Conservation (phyloP, 2,113 vertebrate genomes). For the Semnornis frantzii region DNA sequence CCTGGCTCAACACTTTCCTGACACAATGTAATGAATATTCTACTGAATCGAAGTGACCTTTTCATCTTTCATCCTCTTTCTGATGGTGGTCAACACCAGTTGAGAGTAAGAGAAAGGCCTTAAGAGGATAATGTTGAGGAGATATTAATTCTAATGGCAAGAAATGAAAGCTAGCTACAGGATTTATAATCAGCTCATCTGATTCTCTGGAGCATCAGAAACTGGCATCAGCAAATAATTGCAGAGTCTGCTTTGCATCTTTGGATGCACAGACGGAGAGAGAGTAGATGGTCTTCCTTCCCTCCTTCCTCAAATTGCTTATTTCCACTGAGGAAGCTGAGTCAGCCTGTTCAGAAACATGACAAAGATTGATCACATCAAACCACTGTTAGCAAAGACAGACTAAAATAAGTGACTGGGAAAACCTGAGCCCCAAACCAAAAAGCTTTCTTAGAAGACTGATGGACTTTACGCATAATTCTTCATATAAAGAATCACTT, state of each 20-base stretch:
- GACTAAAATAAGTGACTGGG: not conserved
- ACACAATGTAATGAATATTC: not conserved
- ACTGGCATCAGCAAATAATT: not conserved
- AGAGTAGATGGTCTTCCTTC: not conserved
- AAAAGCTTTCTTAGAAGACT: not conserved
- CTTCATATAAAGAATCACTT: not conserved
- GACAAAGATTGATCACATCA: constrained; percentile 8
- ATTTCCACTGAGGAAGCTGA: not conserved
- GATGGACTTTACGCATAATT: not conserved
- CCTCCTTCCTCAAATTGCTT: not conserved
- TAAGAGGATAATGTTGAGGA: not conserved
- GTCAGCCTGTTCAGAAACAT: not conserved
- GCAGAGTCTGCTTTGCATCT: not conserved
- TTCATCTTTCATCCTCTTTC: not conserved
- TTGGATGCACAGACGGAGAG: not conserved
- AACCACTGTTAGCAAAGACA: not conserved
- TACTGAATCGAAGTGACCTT: not conserved
- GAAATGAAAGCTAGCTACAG: not conserved
- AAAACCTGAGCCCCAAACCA: not conserved
- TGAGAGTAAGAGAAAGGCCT: not conserved
- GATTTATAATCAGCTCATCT: not conserved
- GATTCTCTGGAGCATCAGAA: not conserved
- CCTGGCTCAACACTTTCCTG: not conserved
- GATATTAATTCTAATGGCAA: not conserved
- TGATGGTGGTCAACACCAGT: not conserved